Evolutionary conservation across 2,797 vertebrate genomes (phyloP).

Genomic region (Oophaga sylvatica): DNA sequence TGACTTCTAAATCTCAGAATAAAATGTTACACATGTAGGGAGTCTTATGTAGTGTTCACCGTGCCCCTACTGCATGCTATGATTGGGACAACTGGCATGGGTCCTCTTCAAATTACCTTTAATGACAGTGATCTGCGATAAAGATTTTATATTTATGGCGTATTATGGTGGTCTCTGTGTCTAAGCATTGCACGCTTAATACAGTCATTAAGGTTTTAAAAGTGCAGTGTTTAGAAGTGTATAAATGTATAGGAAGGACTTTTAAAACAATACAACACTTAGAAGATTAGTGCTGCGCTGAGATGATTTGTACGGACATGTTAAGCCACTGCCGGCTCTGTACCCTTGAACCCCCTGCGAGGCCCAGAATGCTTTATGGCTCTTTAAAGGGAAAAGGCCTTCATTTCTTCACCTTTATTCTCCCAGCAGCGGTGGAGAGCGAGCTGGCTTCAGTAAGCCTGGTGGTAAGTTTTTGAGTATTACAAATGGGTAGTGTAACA

Average conservation of each 20-base stretch:
- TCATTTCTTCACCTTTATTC: constrained; percentile 99
- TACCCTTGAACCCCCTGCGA: constrained; percentile 92
- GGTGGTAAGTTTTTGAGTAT: constrained; percentile 99
- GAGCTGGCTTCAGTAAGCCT: constrained; percentile 99
- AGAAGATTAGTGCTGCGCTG: constrained; percentile 83
- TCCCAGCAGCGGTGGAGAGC: constrained; percentile 99
- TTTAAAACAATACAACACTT: constrained; percentile 61
- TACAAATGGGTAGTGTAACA: constrained; percentile 98
- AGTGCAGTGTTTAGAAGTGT: constrained; percentile 69
- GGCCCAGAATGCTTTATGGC: constrained; percentile 94
- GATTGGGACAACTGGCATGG: neutral
- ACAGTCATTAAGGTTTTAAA: constrained; percentile 67
- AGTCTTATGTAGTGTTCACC: neutral
- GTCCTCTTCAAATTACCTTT: neutral
- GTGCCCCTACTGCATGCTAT: neutral
- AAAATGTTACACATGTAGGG: neutral
- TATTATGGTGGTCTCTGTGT: neutral
- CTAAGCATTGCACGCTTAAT: constrained; percentile 80
- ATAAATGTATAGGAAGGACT: constrained; percentile 74
- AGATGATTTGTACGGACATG: constrained; percentile 82
- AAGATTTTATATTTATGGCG: no score
- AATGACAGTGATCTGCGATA: neutral
- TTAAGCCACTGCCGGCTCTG: constrained; percentile 91
- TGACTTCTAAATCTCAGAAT: neutral
- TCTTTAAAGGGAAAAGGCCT: constrained; percentile 98